Base-by-base conservation (phyloP, 92 coral and sea anemone genomes). In the Parazoanthus atlanticus region DNA sequence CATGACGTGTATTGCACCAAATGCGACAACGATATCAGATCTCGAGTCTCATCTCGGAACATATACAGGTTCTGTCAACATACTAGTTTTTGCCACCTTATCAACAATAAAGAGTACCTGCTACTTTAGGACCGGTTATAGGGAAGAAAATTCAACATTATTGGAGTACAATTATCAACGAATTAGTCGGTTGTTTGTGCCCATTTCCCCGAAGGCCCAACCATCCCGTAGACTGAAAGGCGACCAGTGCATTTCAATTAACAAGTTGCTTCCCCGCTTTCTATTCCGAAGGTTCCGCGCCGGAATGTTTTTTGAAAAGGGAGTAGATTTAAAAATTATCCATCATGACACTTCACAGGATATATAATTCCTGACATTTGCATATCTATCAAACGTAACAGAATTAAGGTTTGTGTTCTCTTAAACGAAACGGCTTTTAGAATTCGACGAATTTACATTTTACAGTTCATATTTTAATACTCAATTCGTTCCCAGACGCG, bases 181-280 rank as follows among this genome's bases (percentile, higher is more conserved):
- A 70, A 74, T 46, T 84, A 58, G 78, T 82, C 69, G 54, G 74
- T 84, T 84, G 74, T 67, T 84, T 74, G 32, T 36, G 46, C 79
- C 43, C 79, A n/a, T 75, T 75, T 75, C 78, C 78, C 84, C 78
- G 76, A 40, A 84, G 87, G 87, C 87, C 15, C 58, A 41, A 38
- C 87, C 67, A 84, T 84, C 87, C 87, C 87, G 26, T 84, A 84
- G 87, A 84, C 87, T 23, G 52, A 19, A 74, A 67, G 87, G 87
- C 87, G 87, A 38, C 87, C 65, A 49, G 33, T 11, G 64, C 87
- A 84, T 84, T 84, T 84, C 74, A 84, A 84, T 84, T 84, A 49
- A 54, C 58, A 49, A 84, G 38, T 43, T 54, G 56, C 77, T 84
- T 69, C 87, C 87, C 77, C 52, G 43, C 28, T 19, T 47, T 84